Evolutionary conservation across 1,140 invertebrate species (phyloP).

Genomic region (Cephus cinctus): DNA sequence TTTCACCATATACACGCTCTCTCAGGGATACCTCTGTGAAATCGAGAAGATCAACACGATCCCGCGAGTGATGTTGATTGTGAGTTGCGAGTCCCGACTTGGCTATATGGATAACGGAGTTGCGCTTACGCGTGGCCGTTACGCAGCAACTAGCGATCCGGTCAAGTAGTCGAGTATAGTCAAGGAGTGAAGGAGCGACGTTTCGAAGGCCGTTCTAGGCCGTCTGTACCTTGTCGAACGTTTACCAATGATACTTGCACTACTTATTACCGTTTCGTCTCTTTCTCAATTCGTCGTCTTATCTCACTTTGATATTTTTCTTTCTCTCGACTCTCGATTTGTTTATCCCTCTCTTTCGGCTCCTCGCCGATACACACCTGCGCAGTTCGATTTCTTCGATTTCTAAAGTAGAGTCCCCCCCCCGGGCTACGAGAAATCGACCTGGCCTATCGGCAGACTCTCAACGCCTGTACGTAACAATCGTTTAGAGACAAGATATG

Average conservation of each 20-base stretch:
- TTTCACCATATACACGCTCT: too few relatives aligned
- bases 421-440: too few relatives aligned
- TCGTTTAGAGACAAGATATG: too few relatives aligned
- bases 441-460: background rate
- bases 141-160: background rate
- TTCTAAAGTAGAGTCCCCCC: too few relatives aligned
- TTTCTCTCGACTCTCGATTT: background rate
- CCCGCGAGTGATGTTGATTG: too few relatives aligned
- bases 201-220: constrained; percentile 41
- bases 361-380: background rate
- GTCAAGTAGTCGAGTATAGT: constrained; percentile 2
- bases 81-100: too few relatives aligned
- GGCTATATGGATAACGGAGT: too few relatives aligned
- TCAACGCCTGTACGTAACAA: background rate
- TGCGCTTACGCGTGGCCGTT: background rate
- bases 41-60: too few relatives aligned
- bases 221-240: constrained; percentile 22
- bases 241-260: constrained; percentile 27
- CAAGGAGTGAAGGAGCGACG: constrained; percentile 15
- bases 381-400: background rate
- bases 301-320: too few relatives aligned
- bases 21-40: too few relatives aligned
- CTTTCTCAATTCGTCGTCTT: too few relatives aligned
- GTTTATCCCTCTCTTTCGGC: background rate
- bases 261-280: constrained; percentile 12